A percentile compares a stretch with the other conserved stretches of the same genome.
Conservation (phyloP, 2,797 vertebrate species). For the Miichthys miiuy region DNA sequence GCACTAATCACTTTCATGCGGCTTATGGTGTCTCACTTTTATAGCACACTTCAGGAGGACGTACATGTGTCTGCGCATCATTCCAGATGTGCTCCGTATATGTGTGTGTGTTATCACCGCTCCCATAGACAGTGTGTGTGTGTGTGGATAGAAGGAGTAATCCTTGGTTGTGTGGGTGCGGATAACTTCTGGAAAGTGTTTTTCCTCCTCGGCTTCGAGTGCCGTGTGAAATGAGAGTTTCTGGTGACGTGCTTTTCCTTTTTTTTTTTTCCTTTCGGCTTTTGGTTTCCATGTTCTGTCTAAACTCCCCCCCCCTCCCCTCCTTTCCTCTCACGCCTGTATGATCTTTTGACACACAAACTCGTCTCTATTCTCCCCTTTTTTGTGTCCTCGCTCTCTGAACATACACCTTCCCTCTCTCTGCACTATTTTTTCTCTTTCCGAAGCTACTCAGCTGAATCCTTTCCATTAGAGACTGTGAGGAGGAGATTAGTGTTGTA, state of each 20-base stretch:
- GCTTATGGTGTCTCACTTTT: slow-evolving; percentile 31
- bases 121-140: slow-evolving; percentile 55
- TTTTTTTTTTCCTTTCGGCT: slow-evolving; percentile 8
- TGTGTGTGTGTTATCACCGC: slow-evolving; percentile 61
- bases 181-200: slow-evolving; percentile 65
- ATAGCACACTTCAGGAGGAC: slow-evolving; percentile 28
- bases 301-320: slow-evolving; percentile 30
- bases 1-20: slow-evolving; percentile 48
- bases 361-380: slow-evolving; percentile 40
- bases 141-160: slow-evolving; percentile 60
- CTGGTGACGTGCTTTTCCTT: slow-evolving; percentile 31
- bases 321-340: slow-evolving; percentile 36
- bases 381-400: slow-evolving; percentile 48
- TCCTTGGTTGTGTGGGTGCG: slow-evolving; percentile 73
- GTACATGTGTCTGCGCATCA: slow-evolving; percentile 15
- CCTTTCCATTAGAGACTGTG: slow-evolving; percentile 81
- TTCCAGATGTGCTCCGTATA: slow-evolving; percentile 36
- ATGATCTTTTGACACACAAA: slow-evolving; percentile 62
- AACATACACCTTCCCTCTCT: slow-evolving; percentile 48
- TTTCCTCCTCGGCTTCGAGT: slow-evolving; percentile 64
- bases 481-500: slow-evolving; percentile 83
- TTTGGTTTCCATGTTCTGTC: slow-evolving; percentile 38
- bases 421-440: slow-evolving; percentile 32
- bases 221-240: slow-evolving; percentile 62
- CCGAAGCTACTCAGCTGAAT: slow-evolving; percentile 79